Evolutionary conservation across 2,797 vertebrate genomes (phyloP), one percentile per base, ranked within the genome.

Genomic region (Martes flavigula): DNA sequence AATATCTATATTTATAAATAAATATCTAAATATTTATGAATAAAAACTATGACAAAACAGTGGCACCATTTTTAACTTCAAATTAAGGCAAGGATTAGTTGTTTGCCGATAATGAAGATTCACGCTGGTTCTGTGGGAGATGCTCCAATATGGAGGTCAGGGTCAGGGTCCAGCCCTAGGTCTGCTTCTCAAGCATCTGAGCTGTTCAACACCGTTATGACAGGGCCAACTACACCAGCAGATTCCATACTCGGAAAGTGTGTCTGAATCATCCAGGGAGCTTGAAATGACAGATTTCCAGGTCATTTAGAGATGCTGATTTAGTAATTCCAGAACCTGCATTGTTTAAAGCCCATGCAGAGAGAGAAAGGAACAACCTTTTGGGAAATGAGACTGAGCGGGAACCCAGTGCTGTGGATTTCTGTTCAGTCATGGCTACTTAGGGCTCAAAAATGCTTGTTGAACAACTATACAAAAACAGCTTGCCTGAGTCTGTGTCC

Each of bases 1-100:
- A n/a, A n/a, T n/a, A n/a, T n/a, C n/a, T n/a, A 17, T 85, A 92
- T 70, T 94, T 93, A 81, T 46, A 85, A 93, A 48, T 64, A n/a
- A n/a, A n/a, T n/a, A n/a, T n/a, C n/a, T n/a, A n/a, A n/a, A 17
- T 85, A 92, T 70, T 94, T 93, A 81, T 46, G 82, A 93, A 48
- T 64, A 90, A 58, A 96, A 92, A 62, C 75, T 23, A 43, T 35
- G 75, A 43, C 66, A 92, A 79, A 70, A 32, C 27, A 54, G 11
- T 7, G 62, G 27, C 12, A 56, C 70, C 14, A 40, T 95, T 95
- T 64, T 93, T 21, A 70, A 91, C 30, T 86, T 93, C 48, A 54
- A 51, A 43, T 27, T 79, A 87, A 95, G 88, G 56, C 32, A 20
- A 81, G 78, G 70, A 38, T 82, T 35, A 82, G 3, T 60, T 85